These are phyloP conservation scores for Puffinus mauretanicus DNA, from an alignment of 2,113 vertebrate species.

Conservation along the genomic window DNA sequence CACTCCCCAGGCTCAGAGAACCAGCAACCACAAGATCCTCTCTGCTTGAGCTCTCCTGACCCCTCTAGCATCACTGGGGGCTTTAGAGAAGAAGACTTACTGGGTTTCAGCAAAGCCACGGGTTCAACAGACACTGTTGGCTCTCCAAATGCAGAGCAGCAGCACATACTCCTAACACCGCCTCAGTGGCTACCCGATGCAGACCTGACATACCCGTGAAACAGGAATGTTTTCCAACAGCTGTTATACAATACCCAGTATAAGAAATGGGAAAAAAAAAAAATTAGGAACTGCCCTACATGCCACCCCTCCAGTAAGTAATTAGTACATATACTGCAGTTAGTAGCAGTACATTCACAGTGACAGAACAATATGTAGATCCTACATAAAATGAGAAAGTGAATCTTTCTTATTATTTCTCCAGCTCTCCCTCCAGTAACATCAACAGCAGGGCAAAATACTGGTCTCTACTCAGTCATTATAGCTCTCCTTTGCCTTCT, in stretches of 20 bases:
- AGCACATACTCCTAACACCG: accelerated
- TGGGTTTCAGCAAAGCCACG: neutral
- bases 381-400: neutral
- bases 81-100: neutral
- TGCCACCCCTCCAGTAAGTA: neutral
- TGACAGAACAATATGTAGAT: neutral
- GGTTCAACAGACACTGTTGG: neutral
- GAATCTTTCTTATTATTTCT: neutral
- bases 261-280: neutral
- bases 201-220: neutral
- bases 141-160: neutral
- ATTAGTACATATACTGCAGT: neutral
- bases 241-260: neutral
- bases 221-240: neutral
- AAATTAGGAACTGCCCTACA: neutral
- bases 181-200: neutral
- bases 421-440: neutral
- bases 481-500: neutral
- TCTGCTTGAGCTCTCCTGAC: neutral
- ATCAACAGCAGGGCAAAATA: neutral
- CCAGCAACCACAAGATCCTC: neutral
- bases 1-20: neutral
- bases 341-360: neutral
- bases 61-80: neutral
- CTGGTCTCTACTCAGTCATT: neutral